Evolutionary conservation across 1,140 invertebrate species (phyloP).

Genomic region (Antheraea mylitta): DNA sequence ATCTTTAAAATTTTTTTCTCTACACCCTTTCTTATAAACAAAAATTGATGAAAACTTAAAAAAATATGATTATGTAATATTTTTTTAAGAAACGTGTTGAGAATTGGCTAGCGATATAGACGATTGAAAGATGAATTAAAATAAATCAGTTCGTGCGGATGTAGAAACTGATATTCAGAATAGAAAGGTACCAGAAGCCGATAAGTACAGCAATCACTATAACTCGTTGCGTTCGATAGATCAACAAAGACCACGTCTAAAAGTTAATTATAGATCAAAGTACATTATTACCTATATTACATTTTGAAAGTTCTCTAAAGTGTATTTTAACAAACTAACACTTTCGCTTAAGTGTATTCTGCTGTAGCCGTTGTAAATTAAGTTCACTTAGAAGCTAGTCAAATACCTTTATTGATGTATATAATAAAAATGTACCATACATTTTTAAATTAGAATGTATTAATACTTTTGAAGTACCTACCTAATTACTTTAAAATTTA

Average conservation of each 20-base stretch:
- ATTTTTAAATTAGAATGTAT: no score
- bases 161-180: background rate
- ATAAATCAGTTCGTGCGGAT: background rate
- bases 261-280: background rate
- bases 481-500: no score
- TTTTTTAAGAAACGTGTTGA: no score
- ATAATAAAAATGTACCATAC: no score
- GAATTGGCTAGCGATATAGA: background rate
- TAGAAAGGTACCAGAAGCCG: background rate
- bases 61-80: no score
- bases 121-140: no score
- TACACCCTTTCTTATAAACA: no score
- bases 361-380: background rate
- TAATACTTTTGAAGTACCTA: no score
- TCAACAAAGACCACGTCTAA: background rate
- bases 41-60: no score
- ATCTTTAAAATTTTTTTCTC: no score
- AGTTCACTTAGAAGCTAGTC: background rate
- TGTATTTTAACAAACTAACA: background rate
- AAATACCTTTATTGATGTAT: background rate
- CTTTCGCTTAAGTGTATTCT: background rate
- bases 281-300: background rate
- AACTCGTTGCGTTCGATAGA: background rate
- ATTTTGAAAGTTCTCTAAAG: background rate
- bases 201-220: background rate